A percentile compares a stretch with the other conserved stretches of the same genome.
These are phyloP conservation scores for Neria commutata DNA, from an alignment of 2,888 invertebrate species.

Conservation along the genomic window DNA sequence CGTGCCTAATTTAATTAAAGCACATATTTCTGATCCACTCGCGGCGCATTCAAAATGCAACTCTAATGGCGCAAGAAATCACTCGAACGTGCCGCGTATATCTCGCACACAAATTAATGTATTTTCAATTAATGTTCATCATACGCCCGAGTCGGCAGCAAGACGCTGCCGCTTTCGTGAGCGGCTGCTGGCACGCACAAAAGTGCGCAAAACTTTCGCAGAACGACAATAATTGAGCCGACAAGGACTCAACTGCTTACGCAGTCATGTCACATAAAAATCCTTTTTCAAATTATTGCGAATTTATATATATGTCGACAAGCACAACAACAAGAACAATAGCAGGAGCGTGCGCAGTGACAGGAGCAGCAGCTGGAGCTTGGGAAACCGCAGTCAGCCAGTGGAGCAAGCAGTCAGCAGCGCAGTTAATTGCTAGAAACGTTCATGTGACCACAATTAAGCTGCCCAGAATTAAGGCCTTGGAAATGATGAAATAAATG, in stretches of 20 bases:
- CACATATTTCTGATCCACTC: not conserved
- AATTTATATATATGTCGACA: too few relatives aligned
- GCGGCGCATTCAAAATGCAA: not conserved
- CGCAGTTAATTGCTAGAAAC: slow-evolving; percentile 38
- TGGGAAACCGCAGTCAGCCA: too few relatives aligned
- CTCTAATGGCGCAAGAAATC: slow-evolving; percentile 19
- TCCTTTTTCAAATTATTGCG: slow-evolving; percentile 27
- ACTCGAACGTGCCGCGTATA: slow-evolving; percentile 26
- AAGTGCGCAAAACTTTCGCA: too few relatives aligned
- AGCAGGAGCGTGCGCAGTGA: not conserved
- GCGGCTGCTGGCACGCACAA: not conserved
- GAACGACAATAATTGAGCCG: not conserved
- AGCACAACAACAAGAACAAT: slow-evolving; percentile 16
- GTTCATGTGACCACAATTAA: slow-evolving; percentile 34
- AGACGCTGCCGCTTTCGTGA: not conserved
- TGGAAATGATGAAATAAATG: too few relatives aligned
- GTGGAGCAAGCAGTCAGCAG: too few relatives aligned
- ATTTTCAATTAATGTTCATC: slow-evolving; percentile 39
- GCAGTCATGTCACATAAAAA: slow-evolving; percentile 37
- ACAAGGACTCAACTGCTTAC: slow-evolving; percentile 20
- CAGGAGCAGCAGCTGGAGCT: too few relatives aligned
- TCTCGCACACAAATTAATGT: slow-evolving; percentile 27
- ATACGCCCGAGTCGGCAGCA: slow-evolving; percentile 18
- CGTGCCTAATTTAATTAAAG: not conserved
- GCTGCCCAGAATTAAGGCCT: slow-evolving; percentile 26